Evolutionary conservation across 2,888 invertebrate species (phyloP), one percentile per base, ranked within the genome.

Genomic region (Amphipoea lucens): DNA sequence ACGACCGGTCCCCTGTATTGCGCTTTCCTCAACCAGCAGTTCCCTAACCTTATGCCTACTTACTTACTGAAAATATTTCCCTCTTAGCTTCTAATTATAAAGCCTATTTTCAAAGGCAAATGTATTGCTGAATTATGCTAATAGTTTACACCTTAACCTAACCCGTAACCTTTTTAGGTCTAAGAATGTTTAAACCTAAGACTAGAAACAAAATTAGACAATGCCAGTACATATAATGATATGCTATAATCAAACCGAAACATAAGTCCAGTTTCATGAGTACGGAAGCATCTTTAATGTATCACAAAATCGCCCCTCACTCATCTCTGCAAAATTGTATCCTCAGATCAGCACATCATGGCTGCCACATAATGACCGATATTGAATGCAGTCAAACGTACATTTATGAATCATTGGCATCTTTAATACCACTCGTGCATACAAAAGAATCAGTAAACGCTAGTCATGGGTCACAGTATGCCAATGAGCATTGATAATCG

Each of bases 391-490:
- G 6, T 29, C 23, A 57, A 66, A 62, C 74, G 70, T 63, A 20
- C 6, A 51, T 54, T 23, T 54, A 36, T 71, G 51, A 79, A 75
- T 83, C 68, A 72, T 45, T 51, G 7, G 5, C 42, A 51, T 72
- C 57, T 66, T n/a, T 14, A 40, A 65, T 68, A 23, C 12, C 40
- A 14, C 20, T 67, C 42, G 20, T 57, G 74, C 79, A 65, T 72
- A 83, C 45, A 80, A 69, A 75, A 79, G 51, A 72, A 63, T 14
- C 12, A 3, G 23, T 62, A 23, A 51, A 66, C 48, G 20, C 51
- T 69, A 70, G 45, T 68, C 51, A 77, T 29, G 60, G 84, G 71
- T 84, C 71, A 84, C 63, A 62, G 51, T 65, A 40, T 51, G 23
- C 48, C 57, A 69, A 72, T 67, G n/a, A 71, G 65, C 63, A 84